A percentile compares a stretch with the other conserved stretches of the same genome.
Conservation (phyloP, 1,140 invertebrate genomes). For the Macrocentrus cingulum region DNA sequence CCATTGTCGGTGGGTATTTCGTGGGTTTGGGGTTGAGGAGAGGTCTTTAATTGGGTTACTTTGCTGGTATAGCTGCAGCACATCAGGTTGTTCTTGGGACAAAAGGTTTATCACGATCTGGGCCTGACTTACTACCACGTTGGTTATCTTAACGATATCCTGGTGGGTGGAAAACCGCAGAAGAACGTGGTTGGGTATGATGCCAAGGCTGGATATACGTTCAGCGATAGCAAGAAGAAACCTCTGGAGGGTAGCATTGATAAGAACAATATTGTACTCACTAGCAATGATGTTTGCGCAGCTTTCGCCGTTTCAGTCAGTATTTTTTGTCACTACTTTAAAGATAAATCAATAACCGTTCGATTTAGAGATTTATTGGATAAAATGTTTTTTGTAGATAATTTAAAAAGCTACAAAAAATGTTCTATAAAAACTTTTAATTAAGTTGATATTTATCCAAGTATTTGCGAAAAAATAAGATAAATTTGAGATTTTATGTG, state of each 20-base stretch:
- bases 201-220: slow-evolving; percentile 57
- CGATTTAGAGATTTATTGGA: too few species aligned
- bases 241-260: slow-evolving; percentile 55
- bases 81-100: slow-evolving; percentile 49
- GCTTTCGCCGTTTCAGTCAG: slow-evolving; percentile 58
- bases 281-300: slow-evolving; percentile 61
- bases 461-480: too few species aligned
- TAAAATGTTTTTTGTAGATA: too few species aligned
- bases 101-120: slow-evolving; percentile 46
- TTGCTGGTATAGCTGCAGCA: slow-evolving; percentile 53
- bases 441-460: too few species aligned
- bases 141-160: slow-evolving; percentile 52
- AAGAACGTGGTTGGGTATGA: slow-evolving; percentile 62
- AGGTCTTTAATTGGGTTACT: slow-evolving; percentile 5
- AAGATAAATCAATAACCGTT: too few species aligned
- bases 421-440: too few species aligned
- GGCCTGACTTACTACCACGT: slow-evolving; percentile 53
- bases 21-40: background rate
- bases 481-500: slow-evolving; percentile 27
- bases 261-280: slow-evolving; percentile 56
- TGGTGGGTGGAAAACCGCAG: slow-evolving; percentile 49
- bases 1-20: slow-evolving; percentile 47
- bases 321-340: slow-evolving; percentile 22
- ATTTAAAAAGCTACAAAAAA: too few species aligned
- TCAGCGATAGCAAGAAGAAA: slow-evolving; percentile 64